Conservation (phyloP, 1,140 invertebrate genomes). For the Hirudo medicinalis region DNA sequence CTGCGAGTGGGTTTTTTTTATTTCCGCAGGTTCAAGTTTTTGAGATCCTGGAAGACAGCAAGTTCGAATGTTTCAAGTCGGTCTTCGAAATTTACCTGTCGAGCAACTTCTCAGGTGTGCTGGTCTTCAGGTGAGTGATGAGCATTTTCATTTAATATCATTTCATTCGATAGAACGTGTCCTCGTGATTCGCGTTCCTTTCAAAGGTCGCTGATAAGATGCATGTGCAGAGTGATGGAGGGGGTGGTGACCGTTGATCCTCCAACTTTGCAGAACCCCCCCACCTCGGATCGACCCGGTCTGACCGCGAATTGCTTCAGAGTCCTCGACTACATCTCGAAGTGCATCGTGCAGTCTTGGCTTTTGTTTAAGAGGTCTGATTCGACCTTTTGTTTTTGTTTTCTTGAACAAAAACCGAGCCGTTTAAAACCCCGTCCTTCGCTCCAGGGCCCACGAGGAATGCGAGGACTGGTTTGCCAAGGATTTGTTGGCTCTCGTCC, state of each 20-base stretch:
- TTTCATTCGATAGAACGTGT: background rate
- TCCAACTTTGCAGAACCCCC: background rate
- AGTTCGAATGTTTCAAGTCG: constrained; percentile 33
- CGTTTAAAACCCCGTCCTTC: too few species aligned
- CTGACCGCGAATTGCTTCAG: constrained; percentile 18
- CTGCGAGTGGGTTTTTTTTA: background rate
- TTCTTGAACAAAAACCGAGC: too few species aligned
- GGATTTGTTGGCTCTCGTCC: too few species aligned
- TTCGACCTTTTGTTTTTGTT: too few species aligned
- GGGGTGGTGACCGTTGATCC: background rate
- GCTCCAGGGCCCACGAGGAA: too few species aligned
- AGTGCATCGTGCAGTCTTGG: constrained; percentile 30
- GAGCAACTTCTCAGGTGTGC: constrained; percentile 67
- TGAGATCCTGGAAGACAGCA: constrained; percentile 27
- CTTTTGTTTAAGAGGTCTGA: constrained; percentile 19
- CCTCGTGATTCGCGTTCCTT: constrained; percentile 7
- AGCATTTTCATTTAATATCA: background rate
- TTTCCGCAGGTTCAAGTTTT: constrained; percentile 52
- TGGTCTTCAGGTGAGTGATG: constrained; percentile 30
- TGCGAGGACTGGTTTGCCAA: too few species aligned
- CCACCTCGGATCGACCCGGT: background rate
- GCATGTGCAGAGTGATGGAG: constrained; percentile 6
- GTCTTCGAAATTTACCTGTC: constrained; percentile 34
- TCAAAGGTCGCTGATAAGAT: constrained; percentile 9
- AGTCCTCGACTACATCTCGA: constrained; percentile 30